These are phyloP conservation scores for Grallaria varia DNA, from an alignment of 2,113 vertebrate genomes.

Conservation along the genomic window DNA sequence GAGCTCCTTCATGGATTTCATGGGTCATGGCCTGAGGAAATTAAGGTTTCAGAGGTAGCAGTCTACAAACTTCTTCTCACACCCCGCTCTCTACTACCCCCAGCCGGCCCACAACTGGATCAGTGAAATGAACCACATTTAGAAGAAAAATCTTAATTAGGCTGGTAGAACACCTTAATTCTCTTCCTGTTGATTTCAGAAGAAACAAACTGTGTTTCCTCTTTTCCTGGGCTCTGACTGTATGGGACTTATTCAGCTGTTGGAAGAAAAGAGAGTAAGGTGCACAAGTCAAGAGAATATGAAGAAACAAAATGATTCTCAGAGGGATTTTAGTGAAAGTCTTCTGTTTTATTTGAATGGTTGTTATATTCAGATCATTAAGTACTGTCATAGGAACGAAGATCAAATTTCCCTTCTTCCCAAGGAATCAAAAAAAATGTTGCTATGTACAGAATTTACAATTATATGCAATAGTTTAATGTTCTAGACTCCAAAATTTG, in stretches of 20 bases:
- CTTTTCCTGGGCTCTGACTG: neutral
- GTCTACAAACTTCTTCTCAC: neutral
- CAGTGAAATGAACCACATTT: neutral
- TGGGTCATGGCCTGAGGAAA: neutral
- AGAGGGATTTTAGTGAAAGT: neutral
- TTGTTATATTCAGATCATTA: neutral
- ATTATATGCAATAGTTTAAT: neutral
- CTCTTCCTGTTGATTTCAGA: neutral
- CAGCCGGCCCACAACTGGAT: neutral
- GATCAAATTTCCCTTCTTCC: conserved; percentile 8
- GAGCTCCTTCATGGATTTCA: neutral
- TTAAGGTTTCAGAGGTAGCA: neutral
- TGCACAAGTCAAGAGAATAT: neutral
- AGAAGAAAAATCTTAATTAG: neutral
- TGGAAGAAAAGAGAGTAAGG: neutral
- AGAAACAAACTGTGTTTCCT: neutral
- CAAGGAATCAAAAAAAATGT: neutral
- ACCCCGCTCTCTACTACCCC: neutral
- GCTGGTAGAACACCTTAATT: neutral
- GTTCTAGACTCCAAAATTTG: neutral
- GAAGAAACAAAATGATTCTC: neutral
- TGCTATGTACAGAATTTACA: conserved; percentile 60
- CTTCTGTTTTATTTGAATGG: neutral
- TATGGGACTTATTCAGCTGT: neutral
- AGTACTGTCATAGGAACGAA: neutral